phyloP scores from a whole-genome alignment of 2,113 vertebrate species.

The Cyanoramphus novaezelandiae region DNA sequence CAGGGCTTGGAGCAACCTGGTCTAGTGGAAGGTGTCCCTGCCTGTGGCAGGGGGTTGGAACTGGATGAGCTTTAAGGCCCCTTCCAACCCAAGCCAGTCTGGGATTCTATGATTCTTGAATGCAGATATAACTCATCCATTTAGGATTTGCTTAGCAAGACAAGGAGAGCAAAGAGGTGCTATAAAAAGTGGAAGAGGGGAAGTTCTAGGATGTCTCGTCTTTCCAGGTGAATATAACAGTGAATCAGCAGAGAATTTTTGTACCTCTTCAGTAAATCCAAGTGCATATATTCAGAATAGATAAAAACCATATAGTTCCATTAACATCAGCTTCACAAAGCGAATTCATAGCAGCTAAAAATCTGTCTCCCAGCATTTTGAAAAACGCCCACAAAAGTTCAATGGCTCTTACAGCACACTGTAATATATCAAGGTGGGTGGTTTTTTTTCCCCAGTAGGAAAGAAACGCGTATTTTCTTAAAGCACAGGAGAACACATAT shows the following conservation, averaged over 20 bases:
- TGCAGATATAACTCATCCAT: not conserved
- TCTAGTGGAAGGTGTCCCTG: too few species aligned
- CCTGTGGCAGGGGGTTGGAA: too few species aligned
- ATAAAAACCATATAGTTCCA: not conserved
- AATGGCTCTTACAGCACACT: not conserved
- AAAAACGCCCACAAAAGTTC: not conserved
- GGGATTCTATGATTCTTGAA: not conserved
- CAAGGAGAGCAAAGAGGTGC: not conserved
- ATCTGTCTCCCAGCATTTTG: not conserved
- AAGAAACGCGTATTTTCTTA: not conserved
- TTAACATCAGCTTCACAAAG: not conserved
- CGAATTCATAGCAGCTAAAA: not conserved
- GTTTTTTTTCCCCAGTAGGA: not conserved
- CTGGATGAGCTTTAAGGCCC: too few species aligned
- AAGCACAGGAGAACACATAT: not conserved
- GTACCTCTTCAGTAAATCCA: not conserved
- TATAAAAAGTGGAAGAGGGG: not conserved
- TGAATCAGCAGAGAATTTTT: not conserved
- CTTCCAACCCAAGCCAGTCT: too few species aligned
- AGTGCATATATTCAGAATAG: not conserved
- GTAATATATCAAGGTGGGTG: not conserved
- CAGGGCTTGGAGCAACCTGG: too few species aligned
- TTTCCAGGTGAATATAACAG: not conserved
- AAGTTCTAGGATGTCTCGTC: not conserved
- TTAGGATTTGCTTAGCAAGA: not conserved